These are phyloP conservation scores for Troides helena DNA, from an alignment of 2,888 invertebrate genomes.

Conservation along the genomic window DNA sequence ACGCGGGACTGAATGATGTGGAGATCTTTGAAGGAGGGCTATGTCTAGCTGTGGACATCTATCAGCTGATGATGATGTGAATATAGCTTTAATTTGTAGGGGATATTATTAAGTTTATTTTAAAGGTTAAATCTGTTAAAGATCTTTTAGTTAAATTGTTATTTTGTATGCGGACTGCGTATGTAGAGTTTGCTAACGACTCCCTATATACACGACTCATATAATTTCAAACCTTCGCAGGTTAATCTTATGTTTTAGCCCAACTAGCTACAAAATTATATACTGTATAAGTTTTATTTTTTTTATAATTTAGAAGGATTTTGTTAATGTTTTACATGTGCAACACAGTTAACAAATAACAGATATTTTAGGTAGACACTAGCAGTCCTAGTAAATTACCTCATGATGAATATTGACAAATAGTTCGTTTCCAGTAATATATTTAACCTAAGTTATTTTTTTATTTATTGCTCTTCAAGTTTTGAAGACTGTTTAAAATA, in stretches of 20 bases:
- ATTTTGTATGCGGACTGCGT: not conserved
- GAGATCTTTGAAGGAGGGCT: too few relatives aligned
- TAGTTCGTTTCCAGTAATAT: too few relatives aligned
- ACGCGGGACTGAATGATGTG: too few relatives aligned
- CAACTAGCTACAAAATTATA: not conserved
- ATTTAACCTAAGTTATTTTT: too few relatives aligned
- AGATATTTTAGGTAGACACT: too few relatives aligned
- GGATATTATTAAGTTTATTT: not conserved
- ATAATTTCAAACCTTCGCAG: conserved; percentile 1
- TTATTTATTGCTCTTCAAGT: too few relatives aligned
- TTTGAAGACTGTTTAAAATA: too few relatives aligned
- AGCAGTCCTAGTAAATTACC: too few relatives aligned
- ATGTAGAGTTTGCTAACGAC: conserved; percentile 7
- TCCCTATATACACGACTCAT: conserved; percentile 15
- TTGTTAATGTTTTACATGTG: not conserved
- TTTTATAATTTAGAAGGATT: not conserved
- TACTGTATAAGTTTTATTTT: not conserved
- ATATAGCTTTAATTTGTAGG: not conserved
- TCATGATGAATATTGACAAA: too few relatives aligned
- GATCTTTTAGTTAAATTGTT: not conserved
- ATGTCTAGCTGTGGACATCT: too few relatives aligned
- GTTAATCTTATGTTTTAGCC: not conserved
- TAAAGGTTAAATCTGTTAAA: not conserved
- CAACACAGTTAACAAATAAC: too few relatives aligned
- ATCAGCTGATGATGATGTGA: not conserved